Evolutionary conservation across 2,797 vertebrate genomes (phyloP), one percentile per base, ranked within the genome.

Genomic region (Arrhamphus sclerolepis): DNA sequence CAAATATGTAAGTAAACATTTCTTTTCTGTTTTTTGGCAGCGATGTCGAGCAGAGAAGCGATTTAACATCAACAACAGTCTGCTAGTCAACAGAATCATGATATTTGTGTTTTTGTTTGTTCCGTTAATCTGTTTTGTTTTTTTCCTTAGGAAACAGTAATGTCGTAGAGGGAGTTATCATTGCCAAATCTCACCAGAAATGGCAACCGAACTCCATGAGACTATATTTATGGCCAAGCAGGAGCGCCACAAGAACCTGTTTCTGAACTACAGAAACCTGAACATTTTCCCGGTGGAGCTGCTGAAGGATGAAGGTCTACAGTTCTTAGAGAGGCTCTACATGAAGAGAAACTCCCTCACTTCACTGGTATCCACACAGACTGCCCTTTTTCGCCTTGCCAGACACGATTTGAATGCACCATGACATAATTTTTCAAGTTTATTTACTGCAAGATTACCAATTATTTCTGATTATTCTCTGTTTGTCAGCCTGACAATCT

Each of bases 341-440:
- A 97, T 98, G 97, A 99, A 98, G 91, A 95, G 95, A 85, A 99
- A 99, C 87, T 98, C 94, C 0, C 93, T 99, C 67, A 98, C 95
- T 2, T 93, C 94, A 26, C 88, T 99, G 95, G 97, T 99, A 95
- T 22, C 43, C 34, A 62, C 26, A 6, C 26, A 39, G 39, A 2
- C 6, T 14, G 34, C 14, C 5, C 13, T 16, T 14, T 3, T 38
- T 4, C 14, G 34, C 13, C 34, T 38, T 6, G 24, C 2, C 24
- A 26, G 24, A 26, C 24, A 6, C 24, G 6, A n/a, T n/a, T n/a
- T n/a, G n/a, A n/a, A n/a, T n/a, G n/a, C n/a, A n/a, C n/a, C n/a
- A n/a, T n/a, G n/a, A n/a, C n/a, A n/a, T n/a, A n/a, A n/a, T n/a
- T n/a, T n/a, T n/a, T n/a, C n/a, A n/a, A n/a, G n/a, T n/a, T n/a